Conservation (phyloP, 2,797 vertebrate species). For the Potorous gilbertii region DNA sequence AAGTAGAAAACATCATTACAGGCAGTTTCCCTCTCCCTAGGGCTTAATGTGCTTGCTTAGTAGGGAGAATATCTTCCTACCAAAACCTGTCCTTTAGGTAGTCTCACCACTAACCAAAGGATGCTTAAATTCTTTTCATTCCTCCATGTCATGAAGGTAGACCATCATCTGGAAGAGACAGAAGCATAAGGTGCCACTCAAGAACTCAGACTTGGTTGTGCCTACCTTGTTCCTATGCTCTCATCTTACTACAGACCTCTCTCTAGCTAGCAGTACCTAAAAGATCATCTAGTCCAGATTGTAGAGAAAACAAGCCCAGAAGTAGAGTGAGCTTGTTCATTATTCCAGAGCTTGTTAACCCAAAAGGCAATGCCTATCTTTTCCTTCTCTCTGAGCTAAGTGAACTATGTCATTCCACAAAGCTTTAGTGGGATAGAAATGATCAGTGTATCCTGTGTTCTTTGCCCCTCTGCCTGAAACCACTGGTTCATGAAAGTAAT, state of each 20-base stretch:
- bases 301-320: background rate
- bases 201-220: background rate
- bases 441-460: background rate
- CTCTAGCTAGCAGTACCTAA: background rate
- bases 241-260: background rate
- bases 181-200: background rate
- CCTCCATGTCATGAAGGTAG: background rate
- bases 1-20: background rate
- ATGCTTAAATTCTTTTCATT: background rate
- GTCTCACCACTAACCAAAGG: background rate
- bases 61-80: background rate
- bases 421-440: background rate
- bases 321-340: background rate
- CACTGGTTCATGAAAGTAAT: rapidly evolving
- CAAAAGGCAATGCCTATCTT: background rate
- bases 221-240: background rate
- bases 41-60: background rate
- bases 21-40: background rate
- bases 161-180: background rate
- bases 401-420: background rate
- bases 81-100: background rate
- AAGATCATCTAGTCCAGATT: background rate
- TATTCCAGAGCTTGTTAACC: background rate
- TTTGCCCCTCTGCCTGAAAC: rapidly evolving
- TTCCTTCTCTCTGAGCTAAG: background rate